Base-by-base conservation (phyloP, 1,140 invertebrate genomes). In the Tyrophagus putrescentiae region DNA sequence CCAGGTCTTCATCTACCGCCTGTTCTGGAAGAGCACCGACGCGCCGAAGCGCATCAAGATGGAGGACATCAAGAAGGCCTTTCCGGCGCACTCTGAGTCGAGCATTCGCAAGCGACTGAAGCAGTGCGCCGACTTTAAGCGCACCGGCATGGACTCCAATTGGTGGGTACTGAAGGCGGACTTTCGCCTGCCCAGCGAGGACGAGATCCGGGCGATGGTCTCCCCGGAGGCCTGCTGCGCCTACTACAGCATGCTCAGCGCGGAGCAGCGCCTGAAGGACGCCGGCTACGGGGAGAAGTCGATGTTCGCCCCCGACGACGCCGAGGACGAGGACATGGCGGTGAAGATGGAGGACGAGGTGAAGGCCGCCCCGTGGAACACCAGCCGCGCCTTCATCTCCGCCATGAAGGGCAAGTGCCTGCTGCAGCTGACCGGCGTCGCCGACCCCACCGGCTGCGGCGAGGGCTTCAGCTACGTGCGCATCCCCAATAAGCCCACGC, bases 251-350 rank as follows among this genome's bases (percentile, higher is more conserved):
- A 95, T 98, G 90, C 83, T 94, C 57, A 84, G 93, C 0, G 94
- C 94, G 0, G 94, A 98, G 70, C 92, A 96, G 70, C 76, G 93
- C 45, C 74, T 97, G 2, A 95, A 89, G 70, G 89, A 98, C 75
- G 94, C 94, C 23, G 94, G 94, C 18, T 99, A 98, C 71, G 93
- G 94, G 21, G 95, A 98, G 70, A 96, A 96, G 72, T 97, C 93
- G 67, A 76, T 98, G 31, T 93, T 98, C 71, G 87, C 92, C 0
- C 87, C 86, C 1, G 89, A 96, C 68, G 93, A 98, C 68, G 95
- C 97, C 65, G 92, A 98, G 67, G 93, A 97, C 69, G 92, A 97
- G 70, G 92, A 98, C 66, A 82, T 90, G 74, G 87, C 96, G 70
- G 72, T 91, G 23, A 98, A 96, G 74, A 91, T 98, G 78, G 95